Conservation (phyloP, 2,113 vertebrate species). For the Eira barbara region DNA sequence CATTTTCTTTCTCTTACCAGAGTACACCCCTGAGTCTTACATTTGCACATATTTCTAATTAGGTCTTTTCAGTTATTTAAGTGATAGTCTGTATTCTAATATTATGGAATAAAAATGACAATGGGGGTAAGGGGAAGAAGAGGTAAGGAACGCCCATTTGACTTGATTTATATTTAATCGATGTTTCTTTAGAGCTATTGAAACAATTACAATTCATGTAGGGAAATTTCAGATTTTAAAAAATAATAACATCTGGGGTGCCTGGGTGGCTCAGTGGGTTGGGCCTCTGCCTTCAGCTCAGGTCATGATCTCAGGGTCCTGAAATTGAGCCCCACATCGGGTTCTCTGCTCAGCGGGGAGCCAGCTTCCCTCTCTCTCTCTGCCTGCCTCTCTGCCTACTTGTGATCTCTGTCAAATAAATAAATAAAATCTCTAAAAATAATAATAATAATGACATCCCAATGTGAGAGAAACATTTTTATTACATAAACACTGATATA, state of each 20-base stretch:
- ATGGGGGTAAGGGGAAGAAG: background rate
- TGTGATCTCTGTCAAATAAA: too few relatives aligned
- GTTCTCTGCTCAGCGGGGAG: too few relatives aligned
- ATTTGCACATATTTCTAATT: slow-evolving; percentile 37
- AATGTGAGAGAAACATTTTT: background rate
- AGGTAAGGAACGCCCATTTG: background rate
- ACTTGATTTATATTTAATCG: background rate
- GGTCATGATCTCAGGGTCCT: too few relatives aligned
- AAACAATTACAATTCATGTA: background rate
- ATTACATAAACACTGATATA: background rate
- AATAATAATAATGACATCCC: background rate
- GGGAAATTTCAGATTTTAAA: background rate
- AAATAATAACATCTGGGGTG: background rate
- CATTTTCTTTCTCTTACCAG: slow-evolving; percentile 20
- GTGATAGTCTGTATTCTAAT: background rate
- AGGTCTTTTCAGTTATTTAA: slow-evolving; percentile 23
- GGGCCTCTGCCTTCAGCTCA: too few relatives aligned
- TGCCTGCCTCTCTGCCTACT: too few relatives aligned
- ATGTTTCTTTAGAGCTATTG: background rate
- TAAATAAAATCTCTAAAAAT: background rate
- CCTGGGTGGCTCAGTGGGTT: too few relatives aligned
- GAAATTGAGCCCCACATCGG: too few relatives aligned
- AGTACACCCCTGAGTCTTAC: background rate
- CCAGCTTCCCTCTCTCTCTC: too few relatives aligned
- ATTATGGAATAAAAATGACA: background rate